phyloP scores from a whole-genome alignment of 1,140 invertebrate genomes.

The Hormaphis cornu region DNA sequence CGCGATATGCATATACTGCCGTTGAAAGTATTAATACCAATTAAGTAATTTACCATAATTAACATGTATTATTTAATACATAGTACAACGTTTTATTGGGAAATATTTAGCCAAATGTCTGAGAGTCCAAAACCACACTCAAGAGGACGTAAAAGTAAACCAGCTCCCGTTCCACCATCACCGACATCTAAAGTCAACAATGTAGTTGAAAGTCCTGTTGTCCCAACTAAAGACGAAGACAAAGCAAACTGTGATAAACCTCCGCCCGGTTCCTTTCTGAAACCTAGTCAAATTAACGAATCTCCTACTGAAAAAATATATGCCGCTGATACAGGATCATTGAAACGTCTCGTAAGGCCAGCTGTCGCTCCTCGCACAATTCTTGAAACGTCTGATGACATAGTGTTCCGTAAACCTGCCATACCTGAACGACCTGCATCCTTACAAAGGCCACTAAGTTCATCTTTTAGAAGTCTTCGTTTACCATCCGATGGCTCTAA shows the following conservation, averaged over 20 bases:
- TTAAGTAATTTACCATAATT: too few species aligned
- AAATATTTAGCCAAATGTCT: constrained; percentile 50
- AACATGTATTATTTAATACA: too few species aligned
- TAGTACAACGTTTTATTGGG: background rate
- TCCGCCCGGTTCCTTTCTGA: background rate
- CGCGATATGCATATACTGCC: too few species aligned
- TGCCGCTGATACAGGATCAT: background rate
- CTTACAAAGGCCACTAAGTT: constrained; percentile 47
- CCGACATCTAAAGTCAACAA: constrained; percentile 10
- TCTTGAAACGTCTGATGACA: constrained; percentile 32
- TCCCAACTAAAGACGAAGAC: background rate
- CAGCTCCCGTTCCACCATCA: constrained; percentile 56
- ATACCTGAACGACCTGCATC: constrained; percentile 62
- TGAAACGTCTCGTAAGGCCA: constrained; percentile 32
- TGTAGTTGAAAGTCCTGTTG: background rate
- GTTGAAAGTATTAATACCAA: too few species aligned
- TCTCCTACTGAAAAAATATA: constrained; percentile 13
- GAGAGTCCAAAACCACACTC: constrained; percentile 62
- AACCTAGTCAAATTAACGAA: constrained; percentile 9
- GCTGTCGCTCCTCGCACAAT: constrained; percentile 37
- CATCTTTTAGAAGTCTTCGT: constrained; percentile 37
- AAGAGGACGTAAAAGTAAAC: constrained; percentile 57
- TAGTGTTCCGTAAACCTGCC: constrained; percentile 48
- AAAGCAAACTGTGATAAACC: constrained; percentile 21
- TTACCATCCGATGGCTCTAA: constrained; percentile 4